Base-by-base conservation (phyloP, 1,140 invertebrate genomes). In the Drosophila serrata region DNA sequence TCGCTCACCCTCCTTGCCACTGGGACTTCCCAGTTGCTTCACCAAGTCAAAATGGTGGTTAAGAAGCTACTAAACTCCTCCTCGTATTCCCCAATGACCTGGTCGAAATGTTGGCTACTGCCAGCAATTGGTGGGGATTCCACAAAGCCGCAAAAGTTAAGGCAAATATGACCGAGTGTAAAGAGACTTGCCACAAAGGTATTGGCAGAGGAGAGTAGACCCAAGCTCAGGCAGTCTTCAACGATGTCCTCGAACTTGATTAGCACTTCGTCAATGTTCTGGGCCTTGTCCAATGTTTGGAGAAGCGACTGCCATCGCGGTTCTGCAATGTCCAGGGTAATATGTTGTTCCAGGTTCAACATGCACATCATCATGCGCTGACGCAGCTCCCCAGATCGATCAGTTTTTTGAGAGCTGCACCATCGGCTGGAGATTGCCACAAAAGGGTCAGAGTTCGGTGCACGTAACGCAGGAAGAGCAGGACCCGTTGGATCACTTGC, bases 91-190 rank as follows among this genome's bases (percentile, higher is more conserved):
- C 0, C 0, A 4, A 79, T 29, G 0, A 13, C 33, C 2, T 55
- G 13, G 0, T 68, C 59, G 9, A 82, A 57, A 4, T 58, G 22
- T 4, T 31, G 29, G 15, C 24, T 1, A 8, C 31, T 46, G 15
- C 15, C 48, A 6, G n/a, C 12, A 3, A 35, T 9, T 9, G 22
- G 22, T 6, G 51, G 12, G 1, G 64, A 45, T 11, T 77, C 73
- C 6, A 84, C 29, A 22, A 46, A 81, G 19, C 31, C 40, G 13
- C 74, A 69, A 17, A 59, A 88, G 37, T 90, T 88, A 15, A 88
- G 78, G 40, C 85, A 90, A 17, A 85, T 49, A 15, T 79, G 74
- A 0, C 81, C 85, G 3, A 90, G 49, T 1, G 78, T 90, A 15
- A 57, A 85, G 9, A 90, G 17, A 8, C 81, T 45, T 6, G 75